phyloP scores from a whole-genome alignment of 2,888 invertebrate species.

The Metallyticus violacea region DNA sequence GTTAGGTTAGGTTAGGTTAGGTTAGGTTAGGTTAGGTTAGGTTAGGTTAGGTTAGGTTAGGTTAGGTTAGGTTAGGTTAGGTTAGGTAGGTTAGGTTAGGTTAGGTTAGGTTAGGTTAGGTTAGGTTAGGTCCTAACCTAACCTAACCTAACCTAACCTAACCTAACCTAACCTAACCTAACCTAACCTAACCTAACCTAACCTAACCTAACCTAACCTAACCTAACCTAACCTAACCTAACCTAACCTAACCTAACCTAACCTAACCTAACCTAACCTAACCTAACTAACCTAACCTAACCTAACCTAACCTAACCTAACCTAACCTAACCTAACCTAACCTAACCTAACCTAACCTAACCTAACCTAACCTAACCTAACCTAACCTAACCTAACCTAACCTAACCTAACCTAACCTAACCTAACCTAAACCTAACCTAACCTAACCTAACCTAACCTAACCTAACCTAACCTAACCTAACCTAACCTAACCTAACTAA shows the following conservation, averaged over 20 bases:
- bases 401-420: slow-evolving; percentile 1
- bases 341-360: too few relatives aligned
- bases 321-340: not conserved
- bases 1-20: slow-evolving; percentile 1
- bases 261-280: not conserved
- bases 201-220: slow-evolving; percentile 17
- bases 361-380: too few relatives aligned
- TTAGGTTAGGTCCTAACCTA: not conserved
- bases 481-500: slow-evolving; percentile 36
- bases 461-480: not conserved
- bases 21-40: not conserved
- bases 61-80: not conserved
- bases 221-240: slow-evolving; percentile 17
- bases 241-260: not conserved
- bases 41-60: not conserved
- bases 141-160: slow-evolving; percentile 13
- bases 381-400: not conserved
- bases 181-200: slow-evolving; percentile 17
- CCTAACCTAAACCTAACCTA: not conserved
- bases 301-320: not conserved
- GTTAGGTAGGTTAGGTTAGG: not conserved
- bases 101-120: not conserved
- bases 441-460: slow-evolving; percentile 28
- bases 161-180: slow-evolving; percentile 5
- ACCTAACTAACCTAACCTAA: too few relatives aligned